Conservation (phyloP, 2,888 invertebrate genomes). For the Gari tellinella region DNA sequence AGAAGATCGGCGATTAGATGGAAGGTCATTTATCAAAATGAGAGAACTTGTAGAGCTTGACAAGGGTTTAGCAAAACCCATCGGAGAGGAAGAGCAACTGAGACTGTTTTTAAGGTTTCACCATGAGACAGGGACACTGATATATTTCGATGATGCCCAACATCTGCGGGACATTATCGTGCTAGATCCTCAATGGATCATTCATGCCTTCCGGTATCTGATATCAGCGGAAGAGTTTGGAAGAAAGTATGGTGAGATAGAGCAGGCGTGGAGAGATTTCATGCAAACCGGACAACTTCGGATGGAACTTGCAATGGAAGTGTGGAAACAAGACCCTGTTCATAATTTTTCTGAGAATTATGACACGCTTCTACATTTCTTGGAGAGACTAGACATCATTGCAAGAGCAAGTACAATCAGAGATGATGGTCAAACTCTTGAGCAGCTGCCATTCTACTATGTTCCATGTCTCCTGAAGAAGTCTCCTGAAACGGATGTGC, state of each 20-base stretch:
- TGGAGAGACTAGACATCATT: slow-evolving; percentile 49
- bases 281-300: slow-evolving; percentile 32
- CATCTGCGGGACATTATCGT: slow-evolving; percentile 27
- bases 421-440: slow-evolving; percentile 31
- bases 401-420: slow-evolving; percentile 26
- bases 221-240: slow-evolving; percentile 45
- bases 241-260: slow-evolving; percentile 40
- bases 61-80: slow-evolving; percentile 28
- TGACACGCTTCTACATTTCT: slow-evolving; percentile 32
- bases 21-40: slow-evolving; percentile 23
- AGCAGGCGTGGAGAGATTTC: slow-evolving; percentile 36
- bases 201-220: slow-evolving; percentile 43
- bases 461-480: slow-evolving; percentile 46
- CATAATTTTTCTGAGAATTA: slow-evolving; percentile 40
- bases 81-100: slow-evolving; percentile 36
- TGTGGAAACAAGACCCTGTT: slow-evolving; percentile 41
- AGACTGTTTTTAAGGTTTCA: slow-evolving; percentile 36
- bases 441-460: slow-evolving; percentile 26
- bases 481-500: slow-evolving; percentile 5
- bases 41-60: slow-evolving; percentile 27
- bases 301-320: slow-evolving; percentile 29
- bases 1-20: slow-evolving; percentile 32
- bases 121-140: slow-evolving; percentile 38
- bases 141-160: slow-evolving; percentile 39
- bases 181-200: slow-evolving; percentile 52